Conservation (phyloP, 2,797 vertebrate genomes). For the Sebastes steindachneri region DNA sequence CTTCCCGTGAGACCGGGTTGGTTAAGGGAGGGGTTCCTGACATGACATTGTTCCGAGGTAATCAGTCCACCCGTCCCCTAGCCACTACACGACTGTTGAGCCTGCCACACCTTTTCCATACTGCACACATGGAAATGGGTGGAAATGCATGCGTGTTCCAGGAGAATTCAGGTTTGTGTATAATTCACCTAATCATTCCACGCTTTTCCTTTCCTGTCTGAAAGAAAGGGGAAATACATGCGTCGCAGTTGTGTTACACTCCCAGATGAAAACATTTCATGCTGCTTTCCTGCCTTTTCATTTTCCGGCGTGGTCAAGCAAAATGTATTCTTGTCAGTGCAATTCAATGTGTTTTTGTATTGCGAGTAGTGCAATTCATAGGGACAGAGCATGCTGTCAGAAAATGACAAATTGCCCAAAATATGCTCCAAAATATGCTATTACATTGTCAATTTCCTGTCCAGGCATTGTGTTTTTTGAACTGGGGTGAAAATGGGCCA, state of each 20-base stretch:
- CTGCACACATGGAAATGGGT: conserved; percentile 23
- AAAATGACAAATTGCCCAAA: conserved; percentile 54
- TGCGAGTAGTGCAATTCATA: conserved; percentile 35
- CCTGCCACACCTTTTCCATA: conserved; percentile 16
- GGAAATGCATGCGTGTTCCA: conserved; percentile 5
- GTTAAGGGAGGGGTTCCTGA: conserved; percentile 2
- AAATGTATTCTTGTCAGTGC: conserved; percentile 42
- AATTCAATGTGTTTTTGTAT: conserved; percentile 42
- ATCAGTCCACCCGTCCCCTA: neutral
- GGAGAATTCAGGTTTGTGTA: conserved; percentile 33
- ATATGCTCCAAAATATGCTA: conserved; percentile 54
- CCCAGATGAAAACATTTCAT: conserved; percentile 42
- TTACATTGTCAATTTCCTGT: conserved; percentile 64
- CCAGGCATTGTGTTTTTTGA: conserved; percentile 27
- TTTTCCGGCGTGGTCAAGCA: conserved; percentile 23
- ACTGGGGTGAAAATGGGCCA: conserved; percentile 23
- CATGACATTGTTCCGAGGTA: conserved; percentile 9
- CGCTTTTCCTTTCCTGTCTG: conserved; percentile 50
- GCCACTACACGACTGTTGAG: neutral
- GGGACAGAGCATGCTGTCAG: conserved; percentile 39
- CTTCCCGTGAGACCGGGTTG: too few relatives aligned
- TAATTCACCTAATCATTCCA: conserved; percentile 36
- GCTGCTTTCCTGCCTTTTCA: conserved; percentile 26
- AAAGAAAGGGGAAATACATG: conserved; percentile 26
- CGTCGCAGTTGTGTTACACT: neutral